Evolutionary conservation across 1,140 invertebrate genomes (phyloP).

Genomic region (Metopolophium dirhodum): DNA sequence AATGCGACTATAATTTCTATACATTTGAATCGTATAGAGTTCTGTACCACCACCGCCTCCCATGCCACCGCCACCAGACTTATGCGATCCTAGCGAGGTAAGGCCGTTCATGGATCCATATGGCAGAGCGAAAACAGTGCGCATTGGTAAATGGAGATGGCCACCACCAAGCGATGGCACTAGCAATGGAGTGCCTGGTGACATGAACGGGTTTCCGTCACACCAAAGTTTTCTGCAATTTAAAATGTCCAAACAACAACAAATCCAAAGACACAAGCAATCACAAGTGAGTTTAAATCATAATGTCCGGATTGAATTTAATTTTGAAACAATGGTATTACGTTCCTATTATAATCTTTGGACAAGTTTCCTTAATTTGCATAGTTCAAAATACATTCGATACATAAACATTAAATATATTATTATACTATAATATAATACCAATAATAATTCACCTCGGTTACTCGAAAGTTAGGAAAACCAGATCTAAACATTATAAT

Average conservation of each 20-base stretch:
- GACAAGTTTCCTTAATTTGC: not conserved
- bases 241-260: slow-evolving; percentile 68
- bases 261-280: slow-evolving; percentile 71
- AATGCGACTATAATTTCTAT: not conserved
- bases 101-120: slow-evolving; percentile 88
- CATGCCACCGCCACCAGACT: slow-evolving; percentile 81
- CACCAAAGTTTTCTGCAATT: slow-evolving; percentile 82
- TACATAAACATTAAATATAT: not conserved
- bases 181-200: slow-evolving; percentile 64
- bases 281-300: slow-evolving; percentile 59
- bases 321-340: not conserved
- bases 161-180: slow-evolving; percentile 85
- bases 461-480: not conserved
- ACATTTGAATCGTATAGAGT: slow-evolving; percentile 48
- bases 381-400: not conserved
- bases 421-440: not conserved
- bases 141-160: slow-evolving; percentile 97
- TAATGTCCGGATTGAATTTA: not conserved
- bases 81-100: slow-evolving; percentile 77
- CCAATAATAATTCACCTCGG: not conserved
- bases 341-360: not conserved
- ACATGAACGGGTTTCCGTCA: slow-evolving; percentile 35
- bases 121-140: slow-evolving; percentile 90
- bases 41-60: slow-evolving; percentile 79
- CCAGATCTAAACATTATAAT: not conserved